These are phyloP conservation scores for Pentamera pediparva DNA, from an alignment of 53 echinoderm and acorn worm species.

Conservation along the genomic window DNA sequence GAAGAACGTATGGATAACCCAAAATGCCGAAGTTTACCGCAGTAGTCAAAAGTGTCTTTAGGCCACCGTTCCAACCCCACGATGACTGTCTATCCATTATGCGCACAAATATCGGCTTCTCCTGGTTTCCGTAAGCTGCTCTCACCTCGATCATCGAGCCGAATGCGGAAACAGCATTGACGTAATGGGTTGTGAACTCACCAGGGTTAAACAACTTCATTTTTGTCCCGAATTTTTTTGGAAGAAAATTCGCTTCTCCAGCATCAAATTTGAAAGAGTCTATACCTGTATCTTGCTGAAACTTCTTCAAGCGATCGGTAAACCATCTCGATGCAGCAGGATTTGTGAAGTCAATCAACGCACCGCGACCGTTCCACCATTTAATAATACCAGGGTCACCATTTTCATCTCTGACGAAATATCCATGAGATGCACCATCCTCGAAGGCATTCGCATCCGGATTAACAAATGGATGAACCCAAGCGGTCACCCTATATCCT, in stretches of 20 bases:
- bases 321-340: conserved; percentile 67
- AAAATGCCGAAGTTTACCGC: conserved; percentile 66
- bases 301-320: conserved; percentile 44
- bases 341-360: conserved; percentile 70
- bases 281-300: conserved; percentile 52
- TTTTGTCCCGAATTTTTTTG: conserved; percentile 42
- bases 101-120: conserved; percentile 71
- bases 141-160: conserved; percentile 68
- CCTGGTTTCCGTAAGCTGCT: conserved; percentile 70
- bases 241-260: conserved; percentile 69
- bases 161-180: conserved; percentile 45
- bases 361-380: conserved; percentile 68
- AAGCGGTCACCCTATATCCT: conserved; percentile 72
- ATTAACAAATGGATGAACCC: conserved; percentile 85
- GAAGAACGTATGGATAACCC: conserved; percentile 87
- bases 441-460: conserved; percentile 43
- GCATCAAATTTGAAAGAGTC: conserved; percentile 94
- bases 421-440: conserved; percentile 61
- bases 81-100: conserved; percentile 79
- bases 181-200: conserved; percentile 67
- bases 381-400: conserved; percentile 44
- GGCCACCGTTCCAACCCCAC: conserved; percentile 81
- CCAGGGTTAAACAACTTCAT: conserved; percentile 58
- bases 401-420: conserved; percentile 59
- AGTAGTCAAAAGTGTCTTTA: conserved; percentile 76